A percentile compares a stretch with the other conserved stretches of the same genome.
These are phyloP conservation scores for Dendrolimus kikuchii DNA, from an alignment of 1,140 invertebrate genomes.

Conservation along the genomic window DNA sequence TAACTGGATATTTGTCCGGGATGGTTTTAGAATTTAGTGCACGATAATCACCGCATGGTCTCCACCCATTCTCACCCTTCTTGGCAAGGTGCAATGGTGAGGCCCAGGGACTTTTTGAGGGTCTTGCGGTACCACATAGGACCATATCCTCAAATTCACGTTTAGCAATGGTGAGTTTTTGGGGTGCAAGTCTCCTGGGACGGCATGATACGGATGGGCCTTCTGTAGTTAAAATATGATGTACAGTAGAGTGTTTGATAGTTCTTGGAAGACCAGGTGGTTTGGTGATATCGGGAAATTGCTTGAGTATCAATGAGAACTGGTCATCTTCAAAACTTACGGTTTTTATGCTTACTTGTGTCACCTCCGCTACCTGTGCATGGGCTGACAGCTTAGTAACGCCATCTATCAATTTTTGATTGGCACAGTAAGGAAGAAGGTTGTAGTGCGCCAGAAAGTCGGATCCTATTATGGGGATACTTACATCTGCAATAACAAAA, in stretches of 20 bases:
- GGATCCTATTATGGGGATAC: slow-evolving; percentile 35
- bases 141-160: slow-evolving; percentile 15
- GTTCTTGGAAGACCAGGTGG: slow-evolving; percentile 9
- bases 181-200: slow-evolving; percentile 10
- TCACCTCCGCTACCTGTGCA: background rate
- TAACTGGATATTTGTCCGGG: slow-evolving; percentile 4
- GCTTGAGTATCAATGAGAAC: background rate
- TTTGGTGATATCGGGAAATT: slow-evolving; percentile 3
- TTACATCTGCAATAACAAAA: slow-evolving; percentile 38
- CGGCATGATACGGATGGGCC: slow-evolving; percentile 9
- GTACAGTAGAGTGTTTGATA: slow-evolving; percentile 10
- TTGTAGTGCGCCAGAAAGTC: slow-evolving; percentile 35
- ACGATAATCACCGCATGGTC: slow-evolving; percentile 6
- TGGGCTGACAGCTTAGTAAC: background rate
- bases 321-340: background rate
- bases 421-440: slow-evolving; percentile 18
- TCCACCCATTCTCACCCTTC: slow-evolving; percentile 2
- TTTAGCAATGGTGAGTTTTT: slow-evolving; percentile 8
- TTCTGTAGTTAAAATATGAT: slow-evolving; percentile 12
- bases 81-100: slow-evolving; percentile 2
- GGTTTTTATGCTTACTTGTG: slow-evolving; percentile 4
- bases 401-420: slow-evolving; percentile 11
- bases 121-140: slow-evolving; percentile 1
- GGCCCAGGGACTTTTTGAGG: slow-evolving; percentile 4
- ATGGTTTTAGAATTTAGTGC: slow-evolving; percentile 3